Base-by-base conservation (phyloP, 2,888 invertebrate genomes). In the Athripsodes cinereus region DNA sequence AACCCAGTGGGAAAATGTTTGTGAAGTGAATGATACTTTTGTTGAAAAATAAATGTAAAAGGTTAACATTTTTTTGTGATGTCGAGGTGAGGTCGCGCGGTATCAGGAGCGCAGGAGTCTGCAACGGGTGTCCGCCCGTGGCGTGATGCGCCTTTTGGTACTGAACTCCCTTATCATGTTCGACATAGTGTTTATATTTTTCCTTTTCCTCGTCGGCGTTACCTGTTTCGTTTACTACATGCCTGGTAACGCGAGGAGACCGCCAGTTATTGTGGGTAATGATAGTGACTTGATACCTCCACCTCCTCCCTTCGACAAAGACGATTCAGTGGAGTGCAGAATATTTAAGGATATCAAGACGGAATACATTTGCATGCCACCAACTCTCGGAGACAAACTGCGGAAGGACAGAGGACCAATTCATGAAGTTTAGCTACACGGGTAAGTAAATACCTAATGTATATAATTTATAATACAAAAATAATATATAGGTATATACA, bases 81-180 rank as follows among this genome's bases (percentile, higher is more conserved):
- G 20, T 47, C 13, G 47, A 3, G 47, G 20, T 47, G 19, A 47
- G 19, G 8, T 19, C 21, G 19, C 16, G 52, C 22, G 44, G 11
- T 53, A 54, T 20, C 57, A 40, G 57, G 56, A 48, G 57, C 34
- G 19, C 57, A 60, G 50, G 46, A 53, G 47, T 47, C 20, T 53
- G 51, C 49, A 22, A 18, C 18, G 55, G 61, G 61, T 58, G 55
- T 52, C 35, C 47, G 55, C 52, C 35, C 48, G 53, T 22, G 58
- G 61, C 81, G 81, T 80, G 80, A 90, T 90, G 90, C 88, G 88
- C 84, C 82, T 90, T 72, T 83, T 89, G 84, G 88, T 88, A 82
- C 83, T 89, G 78, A 90, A 90, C 79, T 89, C 89, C 70, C 82
- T 90, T 75, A 85, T 90, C 81, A 89, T 90, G 88, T 90, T 90